These are phyloP conservation scores for Macaria notata DNA, from an alignment of 2,888 invertebrate genomes.

Conservation along the genomic window DNA sequence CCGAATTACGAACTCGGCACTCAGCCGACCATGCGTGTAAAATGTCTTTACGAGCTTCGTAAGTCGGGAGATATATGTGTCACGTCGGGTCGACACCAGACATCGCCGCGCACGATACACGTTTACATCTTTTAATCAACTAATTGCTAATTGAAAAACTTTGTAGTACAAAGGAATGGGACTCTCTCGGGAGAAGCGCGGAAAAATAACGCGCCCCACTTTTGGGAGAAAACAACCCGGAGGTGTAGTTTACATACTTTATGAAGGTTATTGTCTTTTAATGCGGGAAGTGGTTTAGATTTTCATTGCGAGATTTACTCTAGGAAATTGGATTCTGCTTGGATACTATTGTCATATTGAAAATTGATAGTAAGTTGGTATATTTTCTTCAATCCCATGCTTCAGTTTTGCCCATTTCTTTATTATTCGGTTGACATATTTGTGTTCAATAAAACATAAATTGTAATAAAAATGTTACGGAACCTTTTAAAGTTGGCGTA, in stretches of 20 bases:
- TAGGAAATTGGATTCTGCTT: no score
- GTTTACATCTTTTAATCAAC: constrained; percentile 56
- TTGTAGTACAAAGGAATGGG: constrained; percentile 48
- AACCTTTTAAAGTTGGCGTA: no score
- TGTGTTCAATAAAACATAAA: no score
- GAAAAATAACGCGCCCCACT: constrained; percentile 55
- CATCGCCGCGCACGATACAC: constrained; percentile 33
- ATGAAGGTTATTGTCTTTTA: not conserved
- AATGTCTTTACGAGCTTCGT: constrained; percentile 68
- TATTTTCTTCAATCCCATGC: no score
- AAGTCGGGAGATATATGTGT: constrained; percentile 58
- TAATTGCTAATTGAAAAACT: constrained; percentile 75
- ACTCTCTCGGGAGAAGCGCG: constrained; percentile 49
- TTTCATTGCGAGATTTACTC: no score
- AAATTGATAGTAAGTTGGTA: no score
- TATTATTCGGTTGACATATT: no score
- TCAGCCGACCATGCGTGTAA: constrained; percentile 74
- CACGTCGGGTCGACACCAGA: constrained; percentile 35
- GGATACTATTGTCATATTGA: no score
- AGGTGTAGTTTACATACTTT: constrained; percentile 23
- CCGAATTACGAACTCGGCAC: constrained; percentile 69
- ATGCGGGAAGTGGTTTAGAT: no score
- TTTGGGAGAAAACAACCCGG: constrained; percentile 50
- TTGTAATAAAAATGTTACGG: no score
- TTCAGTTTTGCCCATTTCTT: no score